Evolutionary conservation across 2,113 vertebrate species (phyloP), one percentile per base, ranked within the genome.

Genomic region (Menura novaehollandiae): DNA sequence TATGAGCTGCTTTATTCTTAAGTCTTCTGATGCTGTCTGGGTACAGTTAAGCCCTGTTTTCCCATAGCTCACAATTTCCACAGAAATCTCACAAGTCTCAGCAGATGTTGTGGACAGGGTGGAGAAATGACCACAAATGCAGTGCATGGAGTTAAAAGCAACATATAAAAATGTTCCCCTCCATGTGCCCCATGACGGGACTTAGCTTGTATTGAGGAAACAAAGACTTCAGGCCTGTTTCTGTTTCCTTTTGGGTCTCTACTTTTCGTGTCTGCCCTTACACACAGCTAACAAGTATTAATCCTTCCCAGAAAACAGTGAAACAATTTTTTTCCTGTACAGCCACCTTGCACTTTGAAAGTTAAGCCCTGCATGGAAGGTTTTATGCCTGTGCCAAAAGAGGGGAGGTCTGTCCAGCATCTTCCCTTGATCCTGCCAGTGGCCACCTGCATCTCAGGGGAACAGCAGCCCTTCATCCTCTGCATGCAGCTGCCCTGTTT

Each of bases 1-100:
- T 90, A 17, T 83, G 85, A 94, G 46, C 89, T 74, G 59, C 90
- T 88, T 93, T 90, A n/a, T 74, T 91, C 43, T 77, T 86, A 78
- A 95, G 59, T 86, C 82, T 90, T 71, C 43, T 33, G 55, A 17
- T 95, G 72, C n/a, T 88, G 47, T 94, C 72, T 81, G 76, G 66
- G 59, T 60, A 41, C 12, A 32, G 60, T 55, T 95, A 92, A 96
- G 56, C 72, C 22, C 23, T 28, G 20, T 80, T 35, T 93, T 18
- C 67, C 17, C 3, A 0, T 56, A 0, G 0, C 75, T 94, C 52
- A 51, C 62, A 49, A 5, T 77, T 91, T 83, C 66, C 33, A 10
- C 47, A 88, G 90, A 58, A 67, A 24, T 91, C 87, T 86, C 56
- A 53, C 0, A 0, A 46, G 10, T 75, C 52, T 64, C 41, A 55